Conservation (phyloP, 2,113 vertebrate genomes). For the Gobiocypris rarus region DNA sequence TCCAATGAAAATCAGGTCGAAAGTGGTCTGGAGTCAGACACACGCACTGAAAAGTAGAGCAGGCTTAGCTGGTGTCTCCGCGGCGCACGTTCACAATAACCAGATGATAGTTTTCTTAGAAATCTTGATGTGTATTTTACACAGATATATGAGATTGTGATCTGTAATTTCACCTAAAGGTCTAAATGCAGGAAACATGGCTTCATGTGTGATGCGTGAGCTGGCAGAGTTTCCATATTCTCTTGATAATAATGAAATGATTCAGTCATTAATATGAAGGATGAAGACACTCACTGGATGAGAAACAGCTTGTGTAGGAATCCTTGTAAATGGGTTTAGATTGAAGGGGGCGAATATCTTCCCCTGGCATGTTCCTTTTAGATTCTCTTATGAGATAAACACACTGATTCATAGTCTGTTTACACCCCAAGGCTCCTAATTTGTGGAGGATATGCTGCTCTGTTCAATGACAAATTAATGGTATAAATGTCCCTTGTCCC, state of each 20-base stretch:
- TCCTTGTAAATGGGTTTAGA: slow-evolving; percentile 1
- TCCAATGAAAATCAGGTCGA: slow-evolving; percentile 25
- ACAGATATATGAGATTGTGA: background rate
- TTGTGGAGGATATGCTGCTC: slow-evolving; percentile 22
- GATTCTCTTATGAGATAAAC: slow-evolving; percentile 24
- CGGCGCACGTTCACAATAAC: background rate
- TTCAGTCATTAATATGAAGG: slow-evolving; percentile 27
- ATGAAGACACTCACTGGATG: background rate
- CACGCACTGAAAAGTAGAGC: background rate
- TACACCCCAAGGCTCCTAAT: slow-evolving; percentile 1
- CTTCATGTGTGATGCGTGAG: background rate
- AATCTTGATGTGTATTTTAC: background rate
- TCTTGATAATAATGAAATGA: slow-evolving; percentile 17
- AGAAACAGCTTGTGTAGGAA: background rate
- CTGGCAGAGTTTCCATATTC: background rate
- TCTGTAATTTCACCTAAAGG: background rate
- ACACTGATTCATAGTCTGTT: slow-evolving; percentile 7
- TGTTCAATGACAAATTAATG: slow-evolving; percentile 17
- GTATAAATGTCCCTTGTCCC: background rate
- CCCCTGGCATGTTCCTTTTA: background rate
- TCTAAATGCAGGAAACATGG: background rate
- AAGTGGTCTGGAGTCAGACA: slow-evolving; percentile 13
- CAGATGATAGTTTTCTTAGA: background rate
- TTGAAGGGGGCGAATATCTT: slow-evolving; percentile 10
- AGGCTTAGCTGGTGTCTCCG: background rate